phyloP scores from a whole-genome alignment of 2,113 vertebrate genomes.

The Vidua macroura region DNA sequence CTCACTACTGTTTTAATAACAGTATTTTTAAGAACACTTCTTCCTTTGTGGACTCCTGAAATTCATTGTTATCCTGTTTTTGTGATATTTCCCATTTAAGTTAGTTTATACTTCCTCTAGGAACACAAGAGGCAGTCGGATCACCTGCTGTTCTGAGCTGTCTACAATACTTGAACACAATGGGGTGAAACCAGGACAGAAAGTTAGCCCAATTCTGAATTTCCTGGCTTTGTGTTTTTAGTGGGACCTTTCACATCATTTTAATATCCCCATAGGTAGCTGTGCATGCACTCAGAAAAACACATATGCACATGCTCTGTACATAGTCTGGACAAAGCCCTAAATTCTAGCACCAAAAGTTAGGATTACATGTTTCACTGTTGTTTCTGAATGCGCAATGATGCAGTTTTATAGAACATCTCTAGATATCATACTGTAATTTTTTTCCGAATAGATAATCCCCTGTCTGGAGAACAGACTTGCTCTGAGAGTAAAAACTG shows the following conservation, averaged over 20 bases:
- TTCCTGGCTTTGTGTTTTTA: conserved; percentile 61
- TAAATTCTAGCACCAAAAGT: not conserved
- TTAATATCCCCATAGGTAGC: not conserved
- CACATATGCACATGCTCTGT: not conserved
- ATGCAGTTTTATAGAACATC: not conserved
- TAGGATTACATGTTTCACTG: no score
- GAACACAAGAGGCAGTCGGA: conserved; percentile 39
- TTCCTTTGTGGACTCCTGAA: conserved; percentile 29
- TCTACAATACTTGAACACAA: conserved; percentile 17
- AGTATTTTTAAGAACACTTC: conserved; percentile 29
- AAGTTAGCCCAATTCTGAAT: not conserved
- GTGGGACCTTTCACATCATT: conserved; percentile 24
- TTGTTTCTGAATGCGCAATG: not conserved
- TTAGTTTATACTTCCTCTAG: conserved; percentile 34
- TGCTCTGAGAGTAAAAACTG: not conserved
- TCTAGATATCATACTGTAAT: not conserved
- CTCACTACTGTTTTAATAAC: not conserved
- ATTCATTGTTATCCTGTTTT: conserved; percentile 47
- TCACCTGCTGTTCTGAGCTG: conserved; percentile 31
- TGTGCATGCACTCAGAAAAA: not conserved
- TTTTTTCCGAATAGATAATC: not conserved
- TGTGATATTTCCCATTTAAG: conserved; percentile 26
- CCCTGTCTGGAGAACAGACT: not conserved
- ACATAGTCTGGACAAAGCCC: not conserved
- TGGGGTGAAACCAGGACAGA: conserved; percentile 37